Evolutionary conservation across 2,113 vertebrate species (phyloP).

Genomic region (Cyprinodon tularosa): DNA sequence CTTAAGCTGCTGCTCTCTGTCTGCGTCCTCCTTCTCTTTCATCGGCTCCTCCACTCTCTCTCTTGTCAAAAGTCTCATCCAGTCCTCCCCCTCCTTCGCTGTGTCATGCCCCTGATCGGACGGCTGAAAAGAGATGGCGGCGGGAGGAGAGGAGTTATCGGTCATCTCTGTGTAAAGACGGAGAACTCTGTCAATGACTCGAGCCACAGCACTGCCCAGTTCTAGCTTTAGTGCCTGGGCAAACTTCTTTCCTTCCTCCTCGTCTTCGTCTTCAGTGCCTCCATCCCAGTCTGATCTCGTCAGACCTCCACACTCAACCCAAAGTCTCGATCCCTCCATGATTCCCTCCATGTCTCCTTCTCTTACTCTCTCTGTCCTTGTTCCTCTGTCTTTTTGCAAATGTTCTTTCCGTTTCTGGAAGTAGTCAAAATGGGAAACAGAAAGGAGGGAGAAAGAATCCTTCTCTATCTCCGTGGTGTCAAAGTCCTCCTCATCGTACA

Average conservation of each 20-base stretch:
- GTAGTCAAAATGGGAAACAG: conserved; percentile 55
- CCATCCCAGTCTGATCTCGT: conserved; percentile 74
- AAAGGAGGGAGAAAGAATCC: conserved; percentile 62
- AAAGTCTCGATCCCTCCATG: conserved; percentile 68
- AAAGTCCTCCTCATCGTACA: conserved; percentile 59
- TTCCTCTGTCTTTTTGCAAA: conserved; percentile 42
- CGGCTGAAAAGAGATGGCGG: conserved; percentile 51
- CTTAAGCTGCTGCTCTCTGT: conserved; percentile 42
- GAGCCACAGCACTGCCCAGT: conserved; percentile 77
- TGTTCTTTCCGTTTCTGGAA: conserved; percentile 50
- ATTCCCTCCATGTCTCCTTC: conserved; percentile 59
- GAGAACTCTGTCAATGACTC: conserved; percentile 82
- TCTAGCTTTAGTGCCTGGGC: conserved; percentile 80
- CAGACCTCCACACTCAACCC: conserved; percentile 75
- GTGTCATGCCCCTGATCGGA: conserved; percentile 12
- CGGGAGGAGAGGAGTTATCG: conserved; percentile 52
- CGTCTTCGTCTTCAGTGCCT: conserved; percentile 53
- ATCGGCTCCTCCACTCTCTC: conserved; percentile 44
- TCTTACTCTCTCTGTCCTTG: conserved; percentile 43
- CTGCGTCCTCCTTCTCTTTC: conserved; percentile 36
- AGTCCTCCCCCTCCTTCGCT: conserved; percentile 36
- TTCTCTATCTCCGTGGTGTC: conserved; percentile 53
- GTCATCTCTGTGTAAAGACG: conserved; percentile 74
- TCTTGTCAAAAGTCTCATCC: conserved; percentile 55
- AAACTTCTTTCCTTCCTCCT: conserved; percentile 77